Evolutionary conservation across 2,888 invertebrate species (phyloP).

Genomic region (Agriopis aurantiaria): DNA sequence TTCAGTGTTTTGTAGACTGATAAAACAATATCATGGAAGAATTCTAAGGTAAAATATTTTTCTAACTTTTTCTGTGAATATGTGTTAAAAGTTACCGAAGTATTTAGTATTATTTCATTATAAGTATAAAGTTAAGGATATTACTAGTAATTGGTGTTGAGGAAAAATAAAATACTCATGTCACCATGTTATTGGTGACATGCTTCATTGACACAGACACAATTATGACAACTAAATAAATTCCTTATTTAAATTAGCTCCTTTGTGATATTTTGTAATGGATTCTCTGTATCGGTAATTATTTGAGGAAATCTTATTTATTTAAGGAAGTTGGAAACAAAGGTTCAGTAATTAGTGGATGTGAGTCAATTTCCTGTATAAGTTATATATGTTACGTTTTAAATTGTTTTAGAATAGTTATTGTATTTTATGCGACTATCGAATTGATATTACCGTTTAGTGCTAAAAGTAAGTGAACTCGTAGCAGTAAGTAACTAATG

Average conservation of each 20-base stretch:
- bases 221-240: not conserved
- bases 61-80: not conserved
- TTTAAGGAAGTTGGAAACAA: not conserved
- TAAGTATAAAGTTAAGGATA: not conserved
- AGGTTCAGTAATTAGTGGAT: not conserved
- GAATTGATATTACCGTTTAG: too few species aligned
- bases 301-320: not conserved
- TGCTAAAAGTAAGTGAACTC: too few species aligned
- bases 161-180: not conserved
- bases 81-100: not conserved
- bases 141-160: conserved; percentile 4
- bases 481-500: too few species aligned
- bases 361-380: not conserved
- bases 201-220: not conserved
- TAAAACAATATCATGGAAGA: conserved; percentile 24
- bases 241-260: not conserved
- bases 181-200: not conserved
- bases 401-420: not conserved
- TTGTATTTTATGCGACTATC: not conserved
- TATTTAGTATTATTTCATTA: not conserved
- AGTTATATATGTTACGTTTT: not conserved
- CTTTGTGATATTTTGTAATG: not conserved
- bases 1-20: conserved; percentile 10
- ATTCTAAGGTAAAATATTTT: conserved; percentile 26
- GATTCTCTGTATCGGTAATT: not conserved